A percentile compares a stretch with the other conserved stretches of the same genome.
These are phyloP conservation scores for Clarias gariepinus DNA, from an alignment of 2,113 vertebrate species.

Conservation along the genomic window DNA sequence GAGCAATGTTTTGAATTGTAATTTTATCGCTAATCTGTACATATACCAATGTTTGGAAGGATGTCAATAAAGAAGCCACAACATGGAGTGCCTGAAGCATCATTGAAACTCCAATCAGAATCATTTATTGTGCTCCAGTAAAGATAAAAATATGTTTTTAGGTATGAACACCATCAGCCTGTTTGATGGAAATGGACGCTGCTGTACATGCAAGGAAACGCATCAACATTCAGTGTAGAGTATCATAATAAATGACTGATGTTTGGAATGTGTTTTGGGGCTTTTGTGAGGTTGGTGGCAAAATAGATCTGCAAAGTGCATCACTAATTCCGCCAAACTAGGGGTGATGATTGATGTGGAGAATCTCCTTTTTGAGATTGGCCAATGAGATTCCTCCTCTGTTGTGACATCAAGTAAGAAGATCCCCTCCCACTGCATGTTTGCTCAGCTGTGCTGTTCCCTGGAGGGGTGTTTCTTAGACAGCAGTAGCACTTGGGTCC, in stretches of 20 bases:
- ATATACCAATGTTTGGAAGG: background rate
- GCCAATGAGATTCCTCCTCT: background rate
- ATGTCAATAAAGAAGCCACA: background rate
- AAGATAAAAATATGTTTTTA: background rate
- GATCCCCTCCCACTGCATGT: no score
- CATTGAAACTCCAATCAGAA: background rate
- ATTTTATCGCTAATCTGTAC: no score
- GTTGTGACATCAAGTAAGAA: background rate
- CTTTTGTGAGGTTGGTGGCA: background rate
- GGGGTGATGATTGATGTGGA: background rate
- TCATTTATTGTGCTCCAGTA: background rate
- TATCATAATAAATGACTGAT: background rate
- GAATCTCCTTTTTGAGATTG: background rate
- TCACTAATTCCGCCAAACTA: background rate
- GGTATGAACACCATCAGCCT: background rate
- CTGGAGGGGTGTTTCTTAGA: no score
- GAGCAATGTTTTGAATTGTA: no score
- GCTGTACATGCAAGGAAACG: background rate
- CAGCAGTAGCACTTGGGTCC: no score
- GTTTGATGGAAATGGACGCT: background rate
- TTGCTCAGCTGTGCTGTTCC: no score
- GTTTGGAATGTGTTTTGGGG: background rate
- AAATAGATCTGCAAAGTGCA: background rate
- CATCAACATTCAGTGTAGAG: background rate
- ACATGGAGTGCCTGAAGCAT: background rate